Percentiles rank a stretch among this genome's conserved stretches.
Evolutionary conservation across 2,113 vertebrate genomes (phyloP).

Genomic region (Phycodurus eques): DNA sequence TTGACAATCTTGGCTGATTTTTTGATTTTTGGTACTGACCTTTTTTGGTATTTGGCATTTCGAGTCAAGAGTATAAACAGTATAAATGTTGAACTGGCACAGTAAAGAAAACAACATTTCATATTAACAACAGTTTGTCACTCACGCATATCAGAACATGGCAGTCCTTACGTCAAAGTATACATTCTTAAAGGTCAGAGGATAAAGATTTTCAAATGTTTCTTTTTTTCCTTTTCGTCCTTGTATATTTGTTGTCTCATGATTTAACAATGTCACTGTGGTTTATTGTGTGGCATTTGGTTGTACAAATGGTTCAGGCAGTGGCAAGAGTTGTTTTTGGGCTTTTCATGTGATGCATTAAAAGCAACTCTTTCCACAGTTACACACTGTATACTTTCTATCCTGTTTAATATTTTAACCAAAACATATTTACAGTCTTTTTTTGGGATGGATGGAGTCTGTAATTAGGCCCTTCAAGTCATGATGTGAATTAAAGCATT

Average conservation of each 20-base stretch:
- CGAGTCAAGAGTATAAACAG: no score
- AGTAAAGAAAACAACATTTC: background rate
- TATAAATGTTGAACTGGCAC: background rate
- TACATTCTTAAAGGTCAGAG: background rate
- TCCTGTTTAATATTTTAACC: background rate
- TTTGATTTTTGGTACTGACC: background rate
- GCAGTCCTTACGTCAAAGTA: background rate
- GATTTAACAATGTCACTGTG: no score
- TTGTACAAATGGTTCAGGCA: no score
- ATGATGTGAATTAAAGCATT: conserved; percentile 44
- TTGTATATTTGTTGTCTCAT: no score
- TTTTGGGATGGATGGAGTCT: conserved; percentile 12
- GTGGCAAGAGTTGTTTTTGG: no score
- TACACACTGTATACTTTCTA: background rate
- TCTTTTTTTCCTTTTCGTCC: no score
- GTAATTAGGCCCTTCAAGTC: conserved; percentile 44
- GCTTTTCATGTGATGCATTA: background rate
- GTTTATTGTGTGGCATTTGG: no score
- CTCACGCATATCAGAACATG: background rate
- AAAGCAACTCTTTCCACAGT: background rate
- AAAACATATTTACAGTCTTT: background rate
- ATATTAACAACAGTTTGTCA: background rate
- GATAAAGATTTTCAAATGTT: no score
- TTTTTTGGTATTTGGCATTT: background rate
- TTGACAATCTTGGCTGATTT: background rate